Conservation (phyloP, 2,797 vertebrate genomes). For the Periparus ater region DNA sequence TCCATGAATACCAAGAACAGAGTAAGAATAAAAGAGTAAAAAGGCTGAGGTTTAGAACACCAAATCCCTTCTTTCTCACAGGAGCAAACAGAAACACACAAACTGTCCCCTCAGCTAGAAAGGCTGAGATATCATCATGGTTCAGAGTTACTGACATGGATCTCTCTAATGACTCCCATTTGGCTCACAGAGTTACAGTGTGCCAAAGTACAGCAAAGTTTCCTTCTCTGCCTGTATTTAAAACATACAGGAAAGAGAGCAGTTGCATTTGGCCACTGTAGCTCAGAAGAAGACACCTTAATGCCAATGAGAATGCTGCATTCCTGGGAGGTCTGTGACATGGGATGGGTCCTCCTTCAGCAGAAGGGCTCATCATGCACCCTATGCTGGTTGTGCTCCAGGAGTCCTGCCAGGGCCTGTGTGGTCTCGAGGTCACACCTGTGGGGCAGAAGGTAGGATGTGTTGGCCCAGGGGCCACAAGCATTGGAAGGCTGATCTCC, state of each 20-base stretch:
- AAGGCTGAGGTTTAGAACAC: not conserved
- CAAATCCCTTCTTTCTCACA: not conserved
- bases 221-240: not conserved
- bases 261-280: not conserved
- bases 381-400: not conserved
- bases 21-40: not conserved
- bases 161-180: not conserved
- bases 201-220: not conserved
- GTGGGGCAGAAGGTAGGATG: not conserved
- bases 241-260: not conserved
- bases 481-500: not conserved
- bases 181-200: not conserved
- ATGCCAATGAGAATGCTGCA: not conserved
- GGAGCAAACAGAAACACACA: not conserved
- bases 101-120: not conserved
- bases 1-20: not conserved
- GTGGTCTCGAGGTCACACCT: not conserved
- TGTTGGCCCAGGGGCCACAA: not conserved
- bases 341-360: not conserved
- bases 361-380: not conserved
- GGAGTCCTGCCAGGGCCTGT: not conserved
- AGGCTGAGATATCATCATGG: not conserved
- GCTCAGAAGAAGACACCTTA: not conserved
- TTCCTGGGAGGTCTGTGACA: not conserved
- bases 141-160: not conserved